Percentiles rank a stretch among this genome's conserved stretches.
phyloP scores from a whole-genome alignment of 2,888 invertebrate genomes.

The Torymus tubicola region DNA sequence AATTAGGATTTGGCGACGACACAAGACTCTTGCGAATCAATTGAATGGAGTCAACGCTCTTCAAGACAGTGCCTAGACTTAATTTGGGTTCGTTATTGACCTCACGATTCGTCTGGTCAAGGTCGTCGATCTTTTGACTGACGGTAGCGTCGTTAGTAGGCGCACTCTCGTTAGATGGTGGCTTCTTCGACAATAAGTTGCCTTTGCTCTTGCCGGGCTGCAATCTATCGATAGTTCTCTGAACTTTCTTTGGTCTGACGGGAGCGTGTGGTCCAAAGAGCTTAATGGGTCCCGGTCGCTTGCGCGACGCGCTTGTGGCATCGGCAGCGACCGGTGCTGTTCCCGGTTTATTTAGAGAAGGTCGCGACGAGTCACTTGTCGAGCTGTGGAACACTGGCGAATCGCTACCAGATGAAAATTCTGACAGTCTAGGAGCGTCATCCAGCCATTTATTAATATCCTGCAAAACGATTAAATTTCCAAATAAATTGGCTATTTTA shows the following conservation, averaged over 20 bases:
- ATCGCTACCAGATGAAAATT: slow-evolving; percentile 87
- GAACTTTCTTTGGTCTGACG: slow-evolving; percentile 80
- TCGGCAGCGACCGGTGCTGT: slow-evolving; percentile 77
- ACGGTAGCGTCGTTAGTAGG: slow-evolving; percentile 72
- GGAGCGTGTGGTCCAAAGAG: slow-evolving; percentile 71
- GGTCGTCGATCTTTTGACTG: slow-evolving; percentile 80
- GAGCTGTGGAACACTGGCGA: slow-evolving; percentile 78
- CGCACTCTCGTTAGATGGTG: slow-evolving; percentile 80
- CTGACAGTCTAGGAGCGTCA: slow-evolving; percentile 87
- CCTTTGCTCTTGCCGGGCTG: slow-evolving; percentile 94
- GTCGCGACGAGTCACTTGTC: slow-evolving; percentile 78
- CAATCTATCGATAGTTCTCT: slow-evolving; percentile 88
- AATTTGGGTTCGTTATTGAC: slow-evolving; percentile 83
- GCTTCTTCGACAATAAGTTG: slow-evolving; percentile 85
- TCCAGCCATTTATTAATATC: slow-evolving; percentile 94
- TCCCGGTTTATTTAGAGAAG: slow-evolving; percentile 77
- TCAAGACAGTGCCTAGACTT: slow-evolving; percentile 89
- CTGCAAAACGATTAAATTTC: slow-evolving; percentile 78
- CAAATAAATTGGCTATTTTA: too few relatives aligned
- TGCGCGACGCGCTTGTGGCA: slow-evolving; percentile 76
- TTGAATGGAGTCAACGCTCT: slow-evolving; percentile 74
- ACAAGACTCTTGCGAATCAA: slow-evolving; percentile 73
- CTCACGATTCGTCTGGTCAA: slow-evolving; percentile 77
- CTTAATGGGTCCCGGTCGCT: slow-evolving; percentile 69
- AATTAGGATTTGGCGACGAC: slow-evolving; percentile 72